Base-by-base conservation (phyloP, 2,888 invertebrate genomes). In the Drosophila niveifrons region DNA sequence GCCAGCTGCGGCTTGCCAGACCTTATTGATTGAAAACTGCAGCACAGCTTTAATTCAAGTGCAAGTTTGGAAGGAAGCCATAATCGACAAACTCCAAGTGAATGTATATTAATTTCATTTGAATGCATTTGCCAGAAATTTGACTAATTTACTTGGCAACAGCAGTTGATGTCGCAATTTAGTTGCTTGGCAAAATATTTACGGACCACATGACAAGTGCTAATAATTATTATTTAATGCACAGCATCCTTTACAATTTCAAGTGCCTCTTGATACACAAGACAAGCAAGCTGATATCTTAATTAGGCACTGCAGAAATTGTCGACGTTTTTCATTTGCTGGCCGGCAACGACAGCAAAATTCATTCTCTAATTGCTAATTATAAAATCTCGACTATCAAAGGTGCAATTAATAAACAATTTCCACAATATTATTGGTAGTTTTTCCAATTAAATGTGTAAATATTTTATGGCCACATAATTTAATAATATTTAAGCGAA, bases 11-110 rank as follows among this genome's bases (percentile, higher is more conserved):
- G 39, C 59, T 52, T 28, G 41, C n/a, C 46, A 50, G 58, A 18
- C 51, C 58, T 50, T 84, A 81, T 78, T 78, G 82, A 80, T 75
- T 73, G 63, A 36, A 56, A 53, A 15, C 52, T 29, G 15, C n/a
- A 36, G 15, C 47, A 1, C 9, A 17, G 18, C 28, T 13, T 29
- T 36, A 18, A 18, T 41, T 53, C 8, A 44, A 48, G 34, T 48
- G 18, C 29, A 52, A 9, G 15, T 1, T 13, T n/a, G 10, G 17
- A 7, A 3, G 2, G 6, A 6, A 41, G 39, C 11, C 28, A 28
- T 13, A 2, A 1, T 29, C 11, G 1, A 52, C 2, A 11, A 6
- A 39, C 3, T 28, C n/a, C n/a, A n/a, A n/a, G n/a, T n/a, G n/a
- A n/a, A n/a, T n/a, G 7, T 11, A 48, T 47, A 18, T 15, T 11